Conservation (phyloP, 2,888 invertebrate species). For the Frankliniella intonsa region DNA sequence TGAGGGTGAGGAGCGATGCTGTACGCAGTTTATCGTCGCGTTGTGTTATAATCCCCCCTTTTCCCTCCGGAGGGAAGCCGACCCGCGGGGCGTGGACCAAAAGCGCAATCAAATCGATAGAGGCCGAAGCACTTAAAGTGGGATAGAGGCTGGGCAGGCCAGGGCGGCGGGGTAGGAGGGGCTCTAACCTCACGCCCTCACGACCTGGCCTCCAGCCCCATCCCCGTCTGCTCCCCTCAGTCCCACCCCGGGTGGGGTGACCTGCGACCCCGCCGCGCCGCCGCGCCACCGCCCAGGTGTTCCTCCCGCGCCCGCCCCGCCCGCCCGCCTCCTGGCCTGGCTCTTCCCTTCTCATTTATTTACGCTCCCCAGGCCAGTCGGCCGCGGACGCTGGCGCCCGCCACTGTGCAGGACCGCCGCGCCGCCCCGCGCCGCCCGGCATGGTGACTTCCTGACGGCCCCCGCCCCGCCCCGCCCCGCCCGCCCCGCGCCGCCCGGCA, state of each 20-base stretch:
- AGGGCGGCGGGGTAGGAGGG: not conserved
- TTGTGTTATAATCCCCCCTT: not conserved
- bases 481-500: not conserved
- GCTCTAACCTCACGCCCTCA: too few species aligned
- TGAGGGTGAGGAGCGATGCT: too few species aligned
- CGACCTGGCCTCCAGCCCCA: not conserved
- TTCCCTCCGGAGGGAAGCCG: not conserved
- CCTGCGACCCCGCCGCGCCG: too few species aligned
- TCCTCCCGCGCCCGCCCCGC: not conserved
- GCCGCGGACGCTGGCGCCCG: too few species aligned
- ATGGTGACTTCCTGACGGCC: too few species aligned
- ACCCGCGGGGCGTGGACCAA: not conserved
- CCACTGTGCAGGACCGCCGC: not conserved
- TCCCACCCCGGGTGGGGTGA: too few species aligned
- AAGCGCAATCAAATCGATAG: too few species aligned
- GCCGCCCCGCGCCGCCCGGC: not conserved
- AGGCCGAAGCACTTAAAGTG: not conserved
- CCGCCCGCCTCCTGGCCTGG: not conserved
- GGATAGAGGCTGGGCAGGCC: not conserved
- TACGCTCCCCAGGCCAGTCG: not conserved
- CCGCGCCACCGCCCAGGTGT: not conserved
- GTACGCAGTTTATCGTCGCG: not conserved
- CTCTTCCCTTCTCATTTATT: not conserved
- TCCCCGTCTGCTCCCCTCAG: not conserved
- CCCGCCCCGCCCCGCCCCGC: too few species aligned